Conservation (phyloP, 2,888 invertebrate genomes). For the Rhorus exstirpatorius region DNA sequence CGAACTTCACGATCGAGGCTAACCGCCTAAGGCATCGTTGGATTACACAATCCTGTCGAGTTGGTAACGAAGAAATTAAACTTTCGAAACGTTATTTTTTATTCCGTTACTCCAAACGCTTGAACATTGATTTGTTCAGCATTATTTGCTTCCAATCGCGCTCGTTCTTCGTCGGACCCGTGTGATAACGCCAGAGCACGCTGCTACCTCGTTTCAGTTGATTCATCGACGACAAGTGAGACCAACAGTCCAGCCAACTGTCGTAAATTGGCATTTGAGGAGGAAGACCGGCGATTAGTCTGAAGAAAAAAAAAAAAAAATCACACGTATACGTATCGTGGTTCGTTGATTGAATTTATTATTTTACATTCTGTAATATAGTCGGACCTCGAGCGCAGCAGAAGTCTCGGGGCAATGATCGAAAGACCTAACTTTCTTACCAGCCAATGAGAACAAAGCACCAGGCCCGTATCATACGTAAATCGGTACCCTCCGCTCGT, state of each 20-base stretch:
- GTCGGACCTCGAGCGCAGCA: no score
- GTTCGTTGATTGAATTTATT: constrained; percentile 9
- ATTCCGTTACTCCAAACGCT: constrained; percentile 42
- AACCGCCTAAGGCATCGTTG: neutral
- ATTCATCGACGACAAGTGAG: constrained; percentile 91
- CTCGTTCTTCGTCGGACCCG: constrained; percentile 84
- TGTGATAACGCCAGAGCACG: constrained; percentile 92
- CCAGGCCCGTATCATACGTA: no score
- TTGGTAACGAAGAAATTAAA: constrained; percentile 20
- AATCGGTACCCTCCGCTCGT: no score
- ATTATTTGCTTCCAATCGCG: constrained; percentile 74
- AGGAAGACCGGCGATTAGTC: constrained; percentile 93
- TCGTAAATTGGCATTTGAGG: constrained; percentile 94
- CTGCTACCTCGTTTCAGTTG: constrained; percentile 96
- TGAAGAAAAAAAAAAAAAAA: no score
- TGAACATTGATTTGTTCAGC: constrained; percentile 66
- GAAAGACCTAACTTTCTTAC: no score
- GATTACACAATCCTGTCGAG: constrained; percentile 41
- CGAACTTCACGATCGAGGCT: constrained; percentile 13
- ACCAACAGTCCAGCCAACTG: constrained; percentile 94
- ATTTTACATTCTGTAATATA: constrained; percentile 29
- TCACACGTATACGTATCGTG: constrained; percentile 5
- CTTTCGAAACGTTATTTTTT: neutral
- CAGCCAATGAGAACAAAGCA: no score
- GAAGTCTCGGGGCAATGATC: no score